Percentiles rank a stretch among this genome's conserved stretches.
Conservation (phyloP, 2,797 vertebrate genomes). For the Myiotriccus ornatus region DNA sequence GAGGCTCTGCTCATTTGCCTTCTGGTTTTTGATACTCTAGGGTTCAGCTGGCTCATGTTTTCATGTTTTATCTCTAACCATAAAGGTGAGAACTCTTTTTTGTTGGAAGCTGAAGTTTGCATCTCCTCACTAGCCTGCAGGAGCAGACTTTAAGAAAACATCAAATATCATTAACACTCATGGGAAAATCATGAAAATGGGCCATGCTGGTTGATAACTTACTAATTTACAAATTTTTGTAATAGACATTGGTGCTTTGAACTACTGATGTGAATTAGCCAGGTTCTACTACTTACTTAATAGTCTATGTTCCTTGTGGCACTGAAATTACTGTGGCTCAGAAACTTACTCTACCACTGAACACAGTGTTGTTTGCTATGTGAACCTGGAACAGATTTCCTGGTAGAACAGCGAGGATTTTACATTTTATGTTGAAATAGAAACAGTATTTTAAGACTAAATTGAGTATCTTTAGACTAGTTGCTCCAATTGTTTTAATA, state of each 20-base stretch:
- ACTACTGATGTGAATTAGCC: conserved; percentile 42
- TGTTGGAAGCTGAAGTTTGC: conserved; percentile 62
- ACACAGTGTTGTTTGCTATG: not conserved
- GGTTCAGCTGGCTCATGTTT: conserved; percentile 60
- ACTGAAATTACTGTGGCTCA: conserved; percentile 22
- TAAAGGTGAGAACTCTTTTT: conserved; percentile 26
- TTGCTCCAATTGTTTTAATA: not conserved
- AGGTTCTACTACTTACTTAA: conserved; percentile 50
- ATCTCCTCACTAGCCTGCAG: conserved; percentile 51
- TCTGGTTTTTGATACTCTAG: conserved; percentile 58
- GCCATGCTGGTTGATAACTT: conserved; percentile 47
- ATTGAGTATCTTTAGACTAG: not conserved
- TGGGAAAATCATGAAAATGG: conserved; percentile 53
- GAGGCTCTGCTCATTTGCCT: conserved; percentile 53
- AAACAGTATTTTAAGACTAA: not conserved
- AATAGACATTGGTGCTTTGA: conserved; percentile 48
- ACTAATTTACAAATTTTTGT: conserved; percentile 59
- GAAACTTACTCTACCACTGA: not conserved
- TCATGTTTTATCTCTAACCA: conserved; percentile 56
- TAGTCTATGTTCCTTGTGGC: conserved; percentile 7
- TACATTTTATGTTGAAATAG: not conserved
- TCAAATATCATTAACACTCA: conserved; percentile 38
- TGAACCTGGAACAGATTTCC: not conserved
- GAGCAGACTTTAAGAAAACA: conserved; percentile 32
- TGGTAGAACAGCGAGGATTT: not conserved